A percentile compares a stretch with the other conserved stretches of the same genome.
phyloP scores from a whole-genome alignment of 2,888 invertebrate species.

The Aphidoletes aphidimyza region DNA sequence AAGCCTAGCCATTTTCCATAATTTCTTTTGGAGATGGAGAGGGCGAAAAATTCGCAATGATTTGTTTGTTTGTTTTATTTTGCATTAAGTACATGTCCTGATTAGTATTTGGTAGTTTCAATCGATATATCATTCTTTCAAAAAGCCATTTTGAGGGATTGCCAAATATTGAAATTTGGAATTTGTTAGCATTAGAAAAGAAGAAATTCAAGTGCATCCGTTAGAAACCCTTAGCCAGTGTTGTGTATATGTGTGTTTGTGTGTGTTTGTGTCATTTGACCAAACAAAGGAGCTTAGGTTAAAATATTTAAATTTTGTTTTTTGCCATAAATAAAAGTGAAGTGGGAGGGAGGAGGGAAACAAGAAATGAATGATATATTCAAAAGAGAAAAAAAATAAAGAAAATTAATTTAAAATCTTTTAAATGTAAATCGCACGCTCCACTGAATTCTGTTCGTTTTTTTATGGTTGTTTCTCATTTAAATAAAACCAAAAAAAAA shows the following conservation, averaged over 20 bases:
- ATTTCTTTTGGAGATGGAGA: too few species aligned
- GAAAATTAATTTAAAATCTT: slow-evolving; percentile 16
- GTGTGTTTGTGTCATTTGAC: not conserved
- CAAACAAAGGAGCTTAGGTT: not conserved
- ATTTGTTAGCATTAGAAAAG: too few species aligned
- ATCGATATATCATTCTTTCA: not conserved
- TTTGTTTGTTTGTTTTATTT: not conserved
- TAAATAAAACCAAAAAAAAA: not conserved
- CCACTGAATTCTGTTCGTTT: not conserved
- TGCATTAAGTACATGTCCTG: slow-evolving; percentile 23
- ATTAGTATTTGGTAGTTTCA: slow-evolving; percentile 33
- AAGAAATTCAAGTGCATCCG: too few species aligned
- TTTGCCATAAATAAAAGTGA: not conserved
- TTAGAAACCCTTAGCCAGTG: too few species aligned
- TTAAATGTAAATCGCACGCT: slow-evolving; percentile 1
- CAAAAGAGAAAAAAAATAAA: not conserved
- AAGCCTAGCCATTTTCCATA: too few species aligned
- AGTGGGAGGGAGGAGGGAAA: not conserved
- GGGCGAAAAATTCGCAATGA: too few species aligned
- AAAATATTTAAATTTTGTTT: not conserved
- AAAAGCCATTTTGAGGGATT: not conserved
- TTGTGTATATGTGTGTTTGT: not conserved
- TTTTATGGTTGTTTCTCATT: not conserved
- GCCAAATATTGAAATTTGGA: too few species aligned
- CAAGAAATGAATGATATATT: slow-evolving; percentile 16